Conservation (phyloP, 2,113 vertebrate genomes). For the Hipposideros armiger region DNA sequence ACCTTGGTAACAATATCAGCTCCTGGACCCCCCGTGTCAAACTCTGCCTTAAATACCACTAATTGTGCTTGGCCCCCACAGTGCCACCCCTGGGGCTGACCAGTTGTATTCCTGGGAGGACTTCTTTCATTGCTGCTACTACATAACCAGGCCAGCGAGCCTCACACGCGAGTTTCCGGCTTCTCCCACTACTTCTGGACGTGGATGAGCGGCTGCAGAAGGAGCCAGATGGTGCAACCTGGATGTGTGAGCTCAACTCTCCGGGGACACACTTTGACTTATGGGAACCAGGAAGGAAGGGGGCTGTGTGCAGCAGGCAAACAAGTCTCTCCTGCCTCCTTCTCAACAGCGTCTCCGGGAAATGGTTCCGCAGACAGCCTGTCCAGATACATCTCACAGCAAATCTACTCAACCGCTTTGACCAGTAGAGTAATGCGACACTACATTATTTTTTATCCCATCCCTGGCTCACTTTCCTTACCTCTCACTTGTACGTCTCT, state of each 20-base stretch:
- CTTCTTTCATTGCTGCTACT: neutral
- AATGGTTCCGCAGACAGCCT: neutral
- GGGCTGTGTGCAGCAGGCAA: accelerated
- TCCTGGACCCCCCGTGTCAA: neutral
- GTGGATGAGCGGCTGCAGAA: neutral
- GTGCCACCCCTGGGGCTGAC: neutral
- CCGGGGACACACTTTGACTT: neutral
- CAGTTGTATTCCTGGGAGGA: neutral
- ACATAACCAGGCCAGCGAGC: neutral
- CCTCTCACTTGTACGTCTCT: neutral
- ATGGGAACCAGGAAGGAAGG: neutral
- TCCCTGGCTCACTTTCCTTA: neutral
- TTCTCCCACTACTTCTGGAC: neutral
- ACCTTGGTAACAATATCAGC: too few relatives aligned
- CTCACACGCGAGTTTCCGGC: neutral
- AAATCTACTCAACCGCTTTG: neutral
- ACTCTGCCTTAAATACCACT: neutral
- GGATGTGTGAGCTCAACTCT: neutral
- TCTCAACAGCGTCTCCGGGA: neutral
- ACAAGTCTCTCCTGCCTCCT: neutral
- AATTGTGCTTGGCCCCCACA: neutral
- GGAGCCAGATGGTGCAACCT: too few relatives aligned
- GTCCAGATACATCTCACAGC: neutral
- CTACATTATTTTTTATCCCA: neutral
- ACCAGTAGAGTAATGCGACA: too few relatives aligned